A percentile compares a stretch with the other conserved stretches of the same genome.
These are phyloP conservation scores for Phalangium opilio DNA, from an alignment of 2,888 invertebrate genomes.

Conservation along the genomic window DNA sequence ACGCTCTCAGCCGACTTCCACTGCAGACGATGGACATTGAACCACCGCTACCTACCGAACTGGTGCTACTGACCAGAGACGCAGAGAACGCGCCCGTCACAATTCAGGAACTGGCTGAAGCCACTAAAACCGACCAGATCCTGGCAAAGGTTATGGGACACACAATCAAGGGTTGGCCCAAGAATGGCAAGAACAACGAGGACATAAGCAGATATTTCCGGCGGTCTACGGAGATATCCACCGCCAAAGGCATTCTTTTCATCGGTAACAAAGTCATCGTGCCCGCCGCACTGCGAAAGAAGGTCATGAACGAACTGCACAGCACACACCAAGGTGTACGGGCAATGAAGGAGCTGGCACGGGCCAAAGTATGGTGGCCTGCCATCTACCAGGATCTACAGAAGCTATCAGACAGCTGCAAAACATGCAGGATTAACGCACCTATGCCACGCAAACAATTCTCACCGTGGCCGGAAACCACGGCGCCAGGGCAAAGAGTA, in stretches of 20 bases:
- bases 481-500: constrained; percentile 27
- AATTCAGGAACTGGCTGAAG: background rate
- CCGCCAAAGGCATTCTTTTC: constrained; percentile 21
- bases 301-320: constrained; percentile 22
- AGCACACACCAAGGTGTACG: constrained; percentile 23
- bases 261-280: constrained; percentile 21
- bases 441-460: constrained; percentile 1
- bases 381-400: constrained; percentile 19
- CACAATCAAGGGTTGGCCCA: constrained; percentile 1
- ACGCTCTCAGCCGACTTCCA: constrained; percentile 24
- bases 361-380: constrained; percentile 25
- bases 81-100: constrained; percentile 4
- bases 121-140: background rate
- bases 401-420: constrained; percentile 16
- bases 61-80: constrained; percentile 1
- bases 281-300: constrained; percentile 17
- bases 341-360: constrained; percentile 24
- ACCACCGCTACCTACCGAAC: background rate
- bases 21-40: background rate
- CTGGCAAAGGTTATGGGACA: background rate
- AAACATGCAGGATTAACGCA: constrained; percentile 13
- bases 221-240: constrained; percentile 12
- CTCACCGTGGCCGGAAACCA: constrained; percentile 11
- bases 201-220: constrained; percentile 1
- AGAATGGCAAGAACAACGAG: background rate